phyloP scores from a whole-genome alignment of 2,888 invertebrate species.

The Acleris cristana region DNA sequence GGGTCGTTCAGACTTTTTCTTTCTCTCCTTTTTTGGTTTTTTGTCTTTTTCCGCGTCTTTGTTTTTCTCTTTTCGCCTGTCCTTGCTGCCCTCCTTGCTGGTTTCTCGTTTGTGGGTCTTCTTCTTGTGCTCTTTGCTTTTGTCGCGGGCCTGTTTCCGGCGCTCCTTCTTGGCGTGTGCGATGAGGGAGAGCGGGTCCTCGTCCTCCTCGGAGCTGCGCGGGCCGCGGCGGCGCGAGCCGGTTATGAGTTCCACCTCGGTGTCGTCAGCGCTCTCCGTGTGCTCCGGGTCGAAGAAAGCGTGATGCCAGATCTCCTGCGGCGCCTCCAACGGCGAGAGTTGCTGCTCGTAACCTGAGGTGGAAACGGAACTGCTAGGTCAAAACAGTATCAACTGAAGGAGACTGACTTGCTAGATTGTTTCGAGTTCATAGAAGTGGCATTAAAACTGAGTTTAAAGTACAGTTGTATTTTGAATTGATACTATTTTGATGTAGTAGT shows the following conservation, averaged over 20 bases:
- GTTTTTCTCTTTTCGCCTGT: constrained; percentile 44
- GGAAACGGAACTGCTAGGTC: background rate
- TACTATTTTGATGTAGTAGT: no score
- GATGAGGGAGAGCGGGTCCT: constrained; percentile 62
- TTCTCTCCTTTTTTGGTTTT: constrained; percentile 46
- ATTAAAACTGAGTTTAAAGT: no score
- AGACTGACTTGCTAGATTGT: no score
- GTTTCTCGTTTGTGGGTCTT: constrained; percentile 37
- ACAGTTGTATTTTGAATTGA: no score
- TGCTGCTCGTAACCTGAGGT: constrained; percentile 75
- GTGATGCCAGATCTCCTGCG: constrained; percentile 65
- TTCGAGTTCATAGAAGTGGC: no score
- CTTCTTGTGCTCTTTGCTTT: constrained; percentile 54
- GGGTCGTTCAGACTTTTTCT: constrained; percentile 41
- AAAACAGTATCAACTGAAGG: no score
- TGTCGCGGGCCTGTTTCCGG: constrained; percentile 65
- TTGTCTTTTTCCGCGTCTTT: constrained; percentile 43
- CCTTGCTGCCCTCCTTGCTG: constrained; percentile 23
- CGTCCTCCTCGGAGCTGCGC: constrained; percentile 54
- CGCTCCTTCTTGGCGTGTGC: constrained; percentile 58
- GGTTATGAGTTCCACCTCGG: constrained; percentile 45
- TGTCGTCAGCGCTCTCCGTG: constrained; percentile 52
- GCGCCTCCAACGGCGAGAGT: constrained; percentile 64
- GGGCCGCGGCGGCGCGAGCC: no score
- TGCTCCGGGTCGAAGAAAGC: constrained; percentile 48